Evolutionary conservation across 2,888 invertebrate genomes (phyloP).

Genomic region (Campaea margaritaria): DNA sequence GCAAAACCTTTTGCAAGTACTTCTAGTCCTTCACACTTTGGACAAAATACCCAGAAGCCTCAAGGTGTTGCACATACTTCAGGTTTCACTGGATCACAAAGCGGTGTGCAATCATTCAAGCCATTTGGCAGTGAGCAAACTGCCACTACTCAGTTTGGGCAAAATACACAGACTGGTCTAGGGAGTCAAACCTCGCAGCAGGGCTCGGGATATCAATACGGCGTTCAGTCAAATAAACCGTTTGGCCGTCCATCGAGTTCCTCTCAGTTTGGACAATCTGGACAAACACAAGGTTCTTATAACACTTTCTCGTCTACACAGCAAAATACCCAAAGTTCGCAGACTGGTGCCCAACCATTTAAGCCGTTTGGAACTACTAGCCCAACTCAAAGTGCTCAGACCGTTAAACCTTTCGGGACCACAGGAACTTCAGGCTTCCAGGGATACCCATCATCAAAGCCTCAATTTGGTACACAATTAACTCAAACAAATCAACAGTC

Average conservation of each 20-base stretch:
- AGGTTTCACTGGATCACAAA: constrained; percentile 14
- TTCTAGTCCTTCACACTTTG: constrained; percentile 35
- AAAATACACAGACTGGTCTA: constrained; percentile 20
- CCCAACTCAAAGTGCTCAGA: constrained; percentile 4
- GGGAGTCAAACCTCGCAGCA: constrained; percentile 2
- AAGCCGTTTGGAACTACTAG: constrained; percentile 24
- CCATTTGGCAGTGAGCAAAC: constrained; percentile 19
- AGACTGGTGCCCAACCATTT: constrained; percentile 5
- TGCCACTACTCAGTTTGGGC: constrained; percentile 19
- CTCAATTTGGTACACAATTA: constrained; percentile 28
- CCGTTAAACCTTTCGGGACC: constrained; percentile 22
- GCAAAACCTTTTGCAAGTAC: constrained; percentile 33
- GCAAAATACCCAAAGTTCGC: constrained; percentile 11
- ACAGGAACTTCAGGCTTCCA: constrained; percentile 14
- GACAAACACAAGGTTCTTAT: constrained; percentile 13
- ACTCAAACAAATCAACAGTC: constrained; percentile 23
- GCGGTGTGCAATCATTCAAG: constrained; percentile 13
- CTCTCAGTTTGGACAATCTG: constrained; percentile 8
- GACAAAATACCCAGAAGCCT: constrained; percentile 20
- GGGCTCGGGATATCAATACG: constrained; percentile 9
- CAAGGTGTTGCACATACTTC: neutral
- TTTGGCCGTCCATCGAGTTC: constrained; percentile 6
- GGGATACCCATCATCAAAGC: constrained; percentile 30
- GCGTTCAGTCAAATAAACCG: constrained; percentile 3
- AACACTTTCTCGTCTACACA: constrained; percentile 1